Evolutionary conservation across 2,113 vertebrate species (phyloP).

Genomic region (Meriones unguiculatus): DNA sequence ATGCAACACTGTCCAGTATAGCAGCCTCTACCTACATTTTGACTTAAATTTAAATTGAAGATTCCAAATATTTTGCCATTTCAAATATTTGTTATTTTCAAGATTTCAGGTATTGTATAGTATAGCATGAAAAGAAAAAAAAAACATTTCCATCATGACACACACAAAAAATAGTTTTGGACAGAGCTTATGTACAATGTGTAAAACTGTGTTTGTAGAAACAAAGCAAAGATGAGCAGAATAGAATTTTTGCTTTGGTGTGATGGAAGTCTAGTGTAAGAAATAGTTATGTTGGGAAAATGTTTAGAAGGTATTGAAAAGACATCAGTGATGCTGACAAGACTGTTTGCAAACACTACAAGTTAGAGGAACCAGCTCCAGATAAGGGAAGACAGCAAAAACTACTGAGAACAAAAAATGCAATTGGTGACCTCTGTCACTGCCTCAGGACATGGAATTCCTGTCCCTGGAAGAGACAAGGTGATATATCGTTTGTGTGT

Average conservation of each 20-base stretch:
- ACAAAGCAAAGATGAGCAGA: background rate
- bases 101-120: background rate
- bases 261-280: background rate
- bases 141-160: background rate
- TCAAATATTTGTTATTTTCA: background rate
- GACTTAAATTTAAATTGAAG: constrained; percentile 1
- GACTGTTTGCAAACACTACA: background rate
- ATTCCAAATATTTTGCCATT: background rate
- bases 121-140: background rate
- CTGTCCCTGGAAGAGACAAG: background rate
- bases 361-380: background rate
- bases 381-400: background rate
- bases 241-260: background rate
- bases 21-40: background rate
- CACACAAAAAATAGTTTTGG: background rate
- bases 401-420: background rate
- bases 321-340: background rate
- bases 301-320: constrained; percentile 21
- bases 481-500: background rate
- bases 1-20: background rate
- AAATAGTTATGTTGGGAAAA: background rate
- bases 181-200: background rate
- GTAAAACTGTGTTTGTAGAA: background rate
- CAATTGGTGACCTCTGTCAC: background rate
- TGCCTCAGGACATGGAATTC: background rate